Percentiles rank a stretch among this genome's conserved stretches.
Evolutionary conservation across 2,888 invertebrate species (phyloP).

Genomic region (Xestia rhomboidea): DNA sequence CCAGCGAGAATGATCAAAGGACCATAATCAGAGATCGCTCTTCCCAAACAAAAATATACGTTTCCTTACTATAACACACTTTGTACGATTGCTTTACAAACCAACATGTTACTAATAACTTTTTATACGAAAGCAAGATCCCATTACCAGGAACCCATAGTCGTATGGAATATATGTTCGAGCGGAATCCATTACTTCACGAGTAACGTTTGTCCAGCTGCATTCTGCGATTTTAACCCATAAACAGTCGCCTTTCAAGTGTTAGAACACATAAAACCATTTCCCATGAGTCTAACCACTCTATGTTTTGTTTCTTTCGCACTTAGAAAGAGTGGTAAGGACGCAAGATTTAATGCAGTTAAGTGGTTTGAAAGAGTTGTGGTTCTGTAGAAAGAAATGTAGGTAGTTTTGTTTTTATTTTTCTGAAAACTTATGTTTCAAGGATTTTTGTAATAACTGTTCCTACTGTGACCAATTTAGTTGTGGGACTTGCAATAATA

Average conservation of each 20-base stretch:
- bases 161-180: constrained; percentile 26
- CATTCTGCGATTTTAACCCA: constrained; percentile 60
- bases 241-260: constrained; percentile 67
- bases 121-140: constrained; percentile 40
- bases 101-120: constrained; percentile 27
- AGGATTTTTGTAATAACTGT: background rate
- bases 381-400: constrained; percentile 46
- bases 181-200: constrained; percentile 50
- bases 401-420: background rate
- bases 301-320: constrained; percentile 45
- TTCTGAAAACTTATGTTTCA: background rate
- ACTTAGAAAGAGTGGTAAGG: constrained; percentile 33
- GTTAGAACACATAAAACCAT: constrained; percentile 72
- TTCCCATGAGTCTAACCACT: constrained; percentile 70
- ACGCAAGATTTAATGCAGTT: constrained; percentile 42
- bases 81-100: constrained; percentile 32
- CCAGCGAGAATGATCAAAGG: background rate
- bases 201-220: constrained; percentile 67
- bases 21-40: background rate
- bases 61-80: constrained; percentile 11
- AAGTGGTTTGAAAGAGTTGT: constrained; percentile 38
- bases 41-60: background rate
- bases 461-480: background rate
- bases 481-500: background rate
- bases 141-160: constrained; percentile 40